Conservation (phyloP, 2,113 vertebrate genomes). For the Pollimyrus isidori region DNA sequence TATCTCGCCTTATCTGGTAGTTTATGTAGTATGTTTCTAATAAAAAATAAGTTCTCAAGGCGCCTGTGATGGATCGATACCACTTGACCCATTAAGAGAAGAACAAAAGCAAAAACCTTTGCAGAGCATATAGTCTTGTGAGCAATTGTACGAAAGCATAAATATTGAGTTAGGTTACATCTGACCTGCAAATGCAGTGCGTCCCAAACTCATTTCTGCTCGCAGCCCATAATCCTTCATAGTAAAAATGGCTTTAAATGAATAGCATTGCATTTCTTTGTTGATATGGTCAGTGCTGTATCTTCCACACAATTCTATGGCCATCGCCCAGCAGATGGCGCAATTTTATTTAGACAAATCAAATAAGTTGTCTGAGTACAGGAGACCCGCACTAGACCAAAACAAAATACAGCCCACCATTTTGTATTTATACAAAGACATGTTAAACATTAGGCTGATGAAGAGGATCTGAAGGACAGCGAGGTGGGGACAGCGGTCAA, state of each 20-base stretch:
- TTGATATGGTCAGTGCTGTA: background rate
- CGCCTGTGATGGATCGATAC: background rate
- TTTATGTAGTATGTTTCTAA: background rate
- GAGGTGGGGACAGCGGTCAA: background rate
- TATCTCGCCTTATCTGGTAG: background rate
- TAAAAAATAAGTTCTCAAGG: background rate
- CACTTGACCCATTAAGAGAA: slow-evolving; percentile 4
- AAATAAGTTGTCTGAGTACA: background rate
- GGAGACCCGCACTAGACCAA: background rate
- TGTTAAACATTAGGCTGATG: background rate
- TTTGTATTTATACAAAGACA: slow-evolving; percentile 19
- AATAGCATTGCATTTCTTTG: background rate
- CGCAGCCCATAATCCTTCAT: background rate
- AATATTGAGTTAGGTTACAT: background rate
- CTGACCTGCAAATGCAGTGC: background rate
- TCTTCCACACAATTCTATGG: background rate
- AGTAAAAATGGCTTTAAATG: background rate
- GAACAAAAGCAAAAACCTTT: background rate
- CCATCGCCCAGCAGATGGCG: slow-evolving; percentile 44
- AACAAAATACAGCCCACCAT: slow-evolving; percentile 11
- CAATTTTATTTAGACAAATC: slow-evolving; percentile 4
- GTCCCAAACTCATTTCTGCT: background rate
- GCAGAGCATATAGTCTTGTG: background rate
- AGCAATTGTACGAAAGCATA: background rate
- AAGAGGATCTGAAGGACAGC: background rate